A percentile compares a stretch with the other conserved stretches of the same genome.
phyloP scores from a whole-genome alignment of 2,797 vertebrate genomes.

The Allochrocebus solatus region DNA sequence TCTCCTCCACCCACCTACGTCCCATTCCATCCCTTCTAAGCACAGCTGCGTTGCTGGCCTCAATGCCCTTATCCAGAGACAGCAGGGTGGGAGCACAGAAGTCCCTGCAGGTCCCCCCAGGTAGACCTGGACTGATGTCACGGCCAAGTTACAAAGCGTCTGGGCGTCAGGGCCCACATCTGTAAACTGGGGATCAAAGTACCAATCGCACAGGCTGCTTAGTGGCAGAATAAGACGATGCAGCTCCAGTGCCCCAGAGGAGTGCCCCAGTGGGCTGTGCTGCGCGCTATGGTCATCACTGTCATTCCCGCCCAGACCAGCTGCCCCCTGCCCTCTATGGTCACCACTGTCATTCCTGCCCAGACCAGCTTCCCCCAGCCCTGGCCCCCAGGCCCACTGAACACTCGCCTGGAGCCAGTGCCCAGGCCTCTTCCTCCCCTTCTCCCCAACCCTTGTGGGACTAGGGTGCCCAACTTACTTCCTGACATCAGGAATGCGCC shows the following conservation, averaged over 20 bases:
- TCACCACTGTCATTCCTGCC: background rate
- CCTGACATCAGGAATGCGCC: constrained; percentile 95
- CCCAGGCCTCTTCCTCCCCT: background rate
- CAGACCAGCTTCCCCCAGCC: background rate
- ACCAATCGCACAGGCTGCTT: rapidly evolving
- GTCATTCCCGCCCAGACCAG: background rate
- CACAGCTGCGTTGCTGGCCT: background rate
- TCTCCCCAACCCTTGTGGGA: background rate
- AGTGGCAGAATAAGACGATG: rapidly evolving
- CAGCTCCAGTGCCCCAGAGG: rapidly evolving
- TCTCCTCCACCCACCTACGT: background rate
- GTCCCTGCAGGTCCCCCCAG: background rate
- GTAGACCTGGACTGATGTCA: background rate
- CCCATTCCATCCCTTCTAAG: background rate
- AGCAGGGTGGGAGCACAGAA: background rate
- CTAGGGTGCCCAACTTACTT: constrained; percentile 86
- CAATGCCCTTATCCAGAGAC: background rate
- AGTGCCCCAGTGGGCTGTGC: background rate
- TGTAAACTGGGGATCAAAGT: too few species aligned
- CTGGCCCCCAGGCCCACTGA: background rate
- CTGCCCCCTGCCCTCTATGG: background rate
- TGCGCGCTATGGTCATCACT: rapidly evolving
- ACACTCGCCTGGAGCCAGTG: too few species aligned
- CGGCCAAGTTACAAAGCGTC: background rate
- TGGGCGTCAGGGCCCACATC: background rate